Percentiles rank a stretch among this genome's conserved stretches.
Conservation (phyloP, 2,888 invertebrate species). For the Drosophila seclusa region DNA sequence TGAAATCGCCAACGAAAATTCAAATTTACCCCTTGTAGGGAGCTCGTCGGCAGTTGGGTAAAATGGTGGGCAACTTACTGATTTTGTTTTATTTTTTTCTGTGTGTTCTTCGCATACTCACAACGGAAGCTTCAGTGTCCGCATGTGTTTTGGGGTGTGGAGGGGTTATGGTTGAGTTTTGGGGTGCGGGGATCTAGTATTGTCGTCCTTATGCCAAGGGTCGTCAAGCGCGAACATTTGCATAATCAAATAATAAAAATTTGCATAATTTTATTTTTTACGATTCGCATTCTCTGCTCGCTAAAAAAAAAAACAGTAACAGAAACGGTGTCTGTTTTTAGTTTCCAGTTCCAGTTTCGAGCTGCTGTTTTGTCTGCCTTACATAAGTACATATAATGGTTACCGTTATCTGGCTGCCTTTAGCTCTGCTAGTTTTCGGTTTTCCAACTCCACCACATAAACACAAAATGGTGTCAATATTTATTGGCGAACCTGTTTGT, state of each 20-base stretch:
- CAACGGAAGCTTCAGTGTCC: slow-evolving; percentile 59
- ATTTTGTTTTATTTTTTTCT: slow-evolving; percentile 38
- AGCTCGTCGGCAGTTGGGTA: slow-evolving; percentile 20
- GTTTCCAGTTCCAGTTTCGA: slow-evolving; percentile 51
- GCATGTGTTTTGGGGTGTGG: slow-evolving; percentile 45
- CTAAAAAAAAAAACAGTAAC: slow-evolving; percentile 14
- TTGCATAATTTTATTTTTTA: slow-evolving; percentile 84
- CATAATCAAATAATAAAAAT: slow-evolving; percentile 85
- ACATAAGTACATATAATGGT: slow-evolving; percentile 56
- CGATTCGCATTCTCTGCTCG: slow-evolving; percentile 64
- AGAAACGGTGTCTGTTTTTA: slow-evolving; percentile 48
- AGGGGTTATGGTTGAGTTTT: background rate
- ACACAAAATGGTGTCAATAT: slow-evolving; percentile 79
- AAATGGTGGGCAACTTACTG: slow-evolving; percentile 72
- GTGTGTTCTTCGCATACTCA: slow-evolving; percentile 12
- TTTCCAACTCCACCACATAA: slow-evolving; percentile 41
- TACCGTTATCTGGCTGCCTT: slow-evolving; percentile 64
- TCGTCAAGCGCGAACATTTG: slow-evolving; percentile 84
- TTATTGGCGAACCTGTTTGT: slow-evolving; percentile 81
- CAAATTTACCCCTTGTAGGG: slow-evolving; percentile 64
- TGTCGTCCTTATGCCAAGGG: slow-evolving; percentile 85
- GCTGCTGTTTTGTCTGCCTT: slow-evolving; percentile 56
- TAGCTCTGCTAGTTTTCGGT: slow-evolving; percentile 13
- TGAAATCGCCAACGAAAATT: slow-evolving; percentile 67
- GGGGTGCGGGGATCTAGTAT: slow-evolving; percentile 54